Evolutionary conservation across 2,113 vertebrate species (phyloP).

Genomic region (Laticauda colubrina): DNA sequence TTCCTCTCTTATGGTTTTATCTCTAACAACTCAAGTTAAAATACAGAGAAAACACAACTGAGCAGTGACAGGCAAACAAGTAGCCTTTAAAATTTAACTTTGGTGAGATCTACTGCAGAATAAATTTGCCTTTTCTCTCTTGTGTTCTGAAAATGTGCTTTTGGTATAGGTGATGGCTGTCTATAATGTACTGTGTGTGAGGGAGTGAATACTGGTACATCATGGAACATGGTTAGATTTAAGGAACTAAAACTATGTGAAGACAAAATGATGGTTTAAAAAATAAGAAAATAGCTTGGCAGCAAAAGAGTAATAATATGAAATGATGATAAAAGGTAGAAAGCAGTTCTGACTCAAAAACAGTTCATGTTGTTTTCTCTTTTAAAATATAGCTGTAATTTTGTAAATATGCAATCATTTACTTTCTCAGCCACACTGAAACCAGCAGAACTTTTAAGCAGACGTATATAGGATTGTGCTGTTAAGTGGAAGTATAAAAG

Average conservation of each 20-base stretch:
- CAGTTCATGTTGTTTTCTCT: neutral
- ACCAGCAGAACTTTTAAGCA: too few relatives aligned
- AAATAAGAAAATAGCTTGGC: neutral
- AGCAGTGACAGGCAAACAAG: neutral
- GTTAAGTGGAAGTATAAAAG: conserved; percentile 17
- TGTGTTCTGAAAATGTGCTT: neutral
- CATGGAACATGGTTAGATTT: neutral
- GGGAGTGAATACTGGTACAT: neutral
- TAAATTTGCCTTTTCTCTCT: neutral
- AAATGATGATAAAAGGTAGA: neutral
- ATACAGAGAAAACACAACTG: neutral
- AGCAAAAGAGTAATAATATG: neutral
- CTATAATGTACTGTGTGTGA: neutral
- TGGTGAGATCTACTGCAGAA: neutral
- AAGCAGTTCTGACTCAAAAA: neutral
- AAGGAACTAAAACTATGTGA: neutral
- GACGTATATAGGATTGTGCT: neutral
- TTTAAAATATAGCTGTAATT: neutral
- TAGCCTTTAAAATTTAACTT: neutral
- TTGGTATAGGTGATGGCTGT: neutral
- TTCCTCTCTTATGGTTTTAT: neutral
- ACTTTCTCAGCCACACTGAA: neutral
- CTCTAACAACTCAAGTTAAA: neutral
- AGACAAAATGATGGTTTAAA: neutral
- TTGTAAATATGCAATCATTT: neutral